Percentiles rank a stretch among this genome's conserved stretches.
phyloP scores from a whole-genome alignment of 1,140 invertebrate species.

The Berghia stephanieae region DNA sequence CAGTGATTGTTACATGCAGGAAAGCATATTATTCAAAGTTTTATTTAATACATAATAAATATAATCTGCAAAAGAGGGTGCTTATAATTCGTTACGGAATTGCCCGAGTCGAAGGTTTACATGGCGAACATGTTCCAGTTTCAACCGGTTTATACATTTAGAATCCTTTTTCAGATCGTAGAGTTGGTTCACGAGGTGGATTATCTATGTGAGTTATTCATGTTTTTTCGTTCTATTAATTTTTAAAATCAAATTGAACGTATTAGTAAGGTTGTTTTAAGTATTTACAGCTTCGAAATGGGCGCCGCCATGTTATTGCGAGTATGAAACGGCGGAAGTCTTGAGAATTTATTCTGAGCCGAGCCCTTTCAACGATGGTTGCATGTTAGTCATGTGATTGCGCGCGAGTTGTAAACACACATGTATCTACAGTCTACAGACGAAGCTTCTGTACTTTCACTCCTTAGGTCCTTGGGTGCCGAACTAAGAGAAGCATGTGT shows the following conservation, averaged over 20 bases:
- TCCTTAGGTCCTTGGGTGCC: too few species aligned
- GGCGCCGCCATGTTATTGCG: constrained; percentile 61
- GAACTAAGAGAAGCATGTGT: too few species aligned
- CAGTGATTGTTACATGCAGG: not conserved
- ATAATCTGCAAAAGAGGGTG: not conserved
- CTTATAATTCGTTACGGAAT: constrained; percentile 38
- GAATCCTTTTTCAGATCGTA: constrained; percentile 54
- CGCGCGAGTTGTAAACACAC: constrained; percentile 27
- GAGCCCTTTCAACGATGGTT: too few species aligned
- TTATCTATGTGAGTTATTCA: too few species aligned
- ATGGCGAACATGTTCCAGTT: constrained; percentile 66
- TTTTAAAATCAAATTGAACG: too few species aligned
- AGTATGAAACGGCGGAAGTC: constrained; percentile 54
- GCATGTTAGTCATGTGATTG: constrained; percentile 40
- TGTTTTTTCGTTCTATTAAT: too few species aligned
- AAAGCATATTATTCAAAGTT: not conserved
- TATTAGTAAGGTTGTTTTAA: not conserved
- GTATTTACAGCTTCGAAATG: constrained; percentile 23
- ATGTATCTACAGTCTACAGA: too few species aligned
- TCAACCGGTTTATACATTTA: constrained; percentile 64
- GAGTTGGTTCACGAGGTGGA: too few species aligned
- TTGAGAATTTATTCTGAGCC: not conserved
- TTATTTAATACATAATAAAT: not conserved
- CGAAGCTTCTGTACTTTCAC: too few species aligned
- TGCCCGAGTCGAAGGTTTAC: constrained; percentile 45